These are phyloP conservation scores for Euura lappo DNA, from an alignment of 1,140 invertebrate species.

Conservation along the genomic window DNA sequence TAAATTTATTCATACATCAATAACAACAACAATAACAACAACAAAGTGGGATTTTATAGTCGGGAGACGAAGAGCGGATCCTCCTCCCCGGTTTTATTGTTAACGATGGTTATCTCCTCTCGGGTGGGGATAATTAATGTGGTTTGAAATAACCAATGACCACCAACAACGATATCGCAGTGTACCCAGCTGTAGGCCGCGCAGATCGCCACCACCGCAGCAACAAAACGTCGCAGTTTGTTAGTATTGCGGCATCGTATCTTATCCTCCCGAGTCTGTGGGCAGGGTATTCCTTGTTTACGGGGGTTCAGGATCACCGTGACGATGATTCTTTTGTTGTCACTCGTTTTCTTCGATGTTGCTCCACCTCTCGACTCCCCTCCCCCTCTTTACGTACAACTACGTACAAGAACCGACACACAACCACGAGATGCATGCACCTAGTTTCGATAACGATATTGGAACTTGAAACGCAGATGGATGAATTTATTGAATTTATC, in stretches of 20 bases:
- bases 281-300: background rate
- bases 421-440: background rate
- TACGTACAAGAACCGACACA: slow-evolving; percentile 14
- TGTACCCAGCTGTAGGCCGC: background rate
- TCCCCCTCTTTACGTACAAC: background rate
- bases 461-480: too few species aligned
- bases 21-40: too few species aligned
- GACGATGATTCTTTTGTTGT: background rate
- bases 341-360: background rate
- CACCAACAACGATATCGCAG: background rate
- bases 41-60: too few species aligned
- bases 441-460: too few species aligned
- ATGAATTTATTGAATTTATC: too few species aligned
- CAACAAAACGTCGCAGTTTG: background rate
- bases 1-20: too few species aligned
- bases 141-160: background rate
- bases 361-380: background rate
- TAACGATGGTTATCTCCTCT: too few species aligned
- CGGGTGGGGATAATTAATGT: too few species aligned
- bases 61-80: too few species aligned
- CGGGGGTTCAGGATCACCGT: background rate
- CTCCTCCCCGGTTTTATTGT: too few species aligned
- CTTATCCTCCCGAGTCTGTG: background rate
- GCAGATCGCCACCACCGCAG: background rate
- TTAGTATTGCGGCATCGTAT: background rate